Conservation (phyloP, 1,140 invertebrate genomes). For the Zophobas morio region DNA sequence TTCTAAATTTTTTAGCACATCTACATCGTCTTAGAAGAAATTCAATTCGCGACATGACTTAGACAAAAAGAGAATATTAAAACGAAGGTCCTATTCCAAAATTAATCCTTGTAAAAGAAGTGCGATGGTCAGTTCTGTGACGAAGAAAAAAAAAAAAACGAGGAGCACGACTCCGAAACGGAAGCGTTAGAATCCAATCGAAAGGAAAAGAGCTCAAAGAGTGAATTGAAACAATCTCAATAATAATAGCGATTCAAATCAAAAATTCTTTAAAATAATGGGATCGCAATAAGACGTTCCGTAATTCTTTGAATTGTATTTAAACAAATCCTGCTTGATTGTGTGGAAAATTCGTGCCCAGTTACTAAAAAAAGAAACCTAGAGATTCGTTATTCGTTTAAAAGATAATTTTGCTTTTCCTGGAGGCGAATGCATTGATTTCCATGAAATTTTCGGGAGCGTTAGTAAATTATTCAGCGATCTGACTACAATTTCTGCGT, state of each 20-base stretch:
- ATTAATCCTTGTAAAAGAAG: too few species aligned
- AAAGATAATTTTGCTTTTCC: neutral
- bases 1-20: slow-evolving; percentile 29
- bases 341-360: slow-evolving; percentile 30
- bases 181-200: slow-evolving; percentile 6
- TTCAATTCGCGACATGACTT: slow-evolving; percentile 3
- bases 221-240: slow-evolving; percentile 35
- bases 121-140: too few species aligned
- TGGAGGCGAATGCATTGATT: neutral
- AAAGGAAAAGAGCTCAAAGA: slow-evolving; percentile 9
- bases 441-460: slow-evolving; percentile 8
- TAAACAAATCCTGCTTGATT: slow-evolving; percentile 40
- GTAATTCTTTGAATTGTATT: slow-evolving; percentile 37
- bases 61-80: slow-evolving; percentile 10
- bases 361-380: slow-evolving; percentile 14
- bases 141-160: neutral
- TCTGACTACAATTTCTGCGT: slow-evolving; percentile 5
- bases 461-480: slow-evolving; percentile 37
- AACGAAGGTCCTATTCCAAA: neutral
- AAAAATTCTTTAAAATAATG: slow-evolving; percentile 40
- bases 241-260: slow-evolving; percentile 37
- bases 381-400: slow-evolving; percentile 24
- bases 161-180: neutral
- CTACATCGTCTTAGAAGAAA: slow-evolving; percentile 10
- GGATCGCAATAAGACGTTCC: slow-evolving; percentile 24